These are phyloP conservation scores for Tipula vernalis DNA, from an alignment of 2,888 invertebrate genomes.

Conservation along the genomic window DNA sequence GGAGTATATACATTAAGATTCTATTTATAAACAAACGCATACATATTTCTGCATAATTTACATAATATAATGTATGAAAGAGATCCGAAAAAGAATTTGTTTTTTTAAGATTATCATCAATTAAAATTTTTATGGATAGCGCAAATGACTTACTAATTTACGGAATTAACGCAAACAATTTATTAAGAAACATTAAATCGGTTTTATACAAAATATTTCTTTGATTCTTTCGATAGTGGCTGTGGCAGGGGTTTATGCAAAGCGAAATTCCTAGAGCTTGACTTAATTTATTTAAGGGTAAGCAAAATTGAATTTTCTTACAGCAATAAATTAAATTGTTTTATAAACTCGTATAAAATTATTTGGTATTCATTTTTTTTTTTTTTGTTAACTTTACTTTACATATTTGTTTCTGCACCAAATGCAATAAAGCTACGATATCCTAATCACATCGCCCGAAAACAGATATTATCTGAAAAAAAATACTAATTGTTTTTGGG, in stretches of 20 bases:
- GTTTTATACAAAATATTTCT: not conserved
- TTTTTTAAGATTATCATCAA: not conserved
- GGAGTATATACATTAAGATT: not conserved
- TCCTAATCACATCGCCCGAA: no score
- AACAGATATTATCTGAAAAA: no score
- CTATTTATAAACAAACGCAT: not conserved
- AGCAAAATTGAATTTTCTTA: no score
- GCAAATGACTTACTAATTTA: not conserved
- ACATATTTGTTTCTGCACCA: no score
- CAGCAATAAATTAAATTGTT: no score
- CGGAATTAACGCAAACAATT: not conserved
- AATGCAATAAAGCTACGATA: no score
- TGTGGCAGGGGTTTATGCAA: not conserved
- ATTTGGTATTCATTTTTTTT: no score
- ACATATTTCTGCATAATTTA: not conserved
- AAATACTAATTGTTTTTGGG: no score
- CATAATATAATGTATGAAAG: not conserved
- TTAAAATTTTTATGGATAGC: not conserved
- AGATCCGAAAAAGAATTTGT: not conserved
- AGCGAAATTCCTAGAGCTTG: not conserved
- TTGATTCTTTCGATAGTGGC: not conserved
- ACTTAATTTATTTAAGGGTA: no score
- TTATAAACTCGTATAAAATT: no score
- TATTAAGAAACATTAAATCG: not conserved
- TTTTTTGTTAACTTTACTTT: no score